Conservation (phyloP, 2,888 invertebrate species). For the Megaustenia siamemsis region DNA sequence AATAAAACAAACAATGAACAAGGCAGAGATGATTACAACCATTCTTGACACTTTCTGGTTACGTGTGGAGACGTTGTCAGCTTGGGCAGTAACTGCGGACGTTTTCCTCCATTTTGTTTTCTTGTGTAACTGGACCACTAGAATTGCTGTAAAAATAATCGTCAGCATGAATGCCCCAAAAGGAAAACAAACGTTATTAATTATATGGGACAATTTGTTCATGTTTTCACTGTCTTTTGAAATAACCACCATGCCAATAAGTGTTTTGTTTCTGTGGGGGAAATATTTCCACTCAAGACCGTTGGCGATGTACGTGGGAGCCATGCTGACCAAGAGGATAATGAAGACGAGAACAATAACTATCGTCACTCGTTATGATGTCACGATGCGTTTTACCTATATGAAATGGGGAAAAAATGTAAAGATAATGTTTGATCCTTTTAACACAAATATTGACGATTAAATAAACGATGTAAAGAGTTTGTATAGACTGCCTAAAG, state of each 20-base stretch:
- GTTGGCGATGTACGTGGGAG: background rate
- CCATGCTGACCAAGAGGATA: background rate
- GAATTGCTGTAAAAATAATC: background rate
- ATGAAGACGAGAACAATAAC: background rate
- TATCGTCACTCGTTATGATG: background rate
- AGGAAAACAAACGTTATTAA: background rate
- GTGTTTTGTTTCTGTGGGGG: background rate
- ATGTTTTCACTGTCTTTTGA: background rate
- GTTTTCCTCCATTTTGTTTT: background rate
- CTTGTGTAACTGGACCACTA: background rate
- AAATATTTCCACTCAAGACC: background rate
- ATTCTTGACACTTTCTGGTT: background rate
- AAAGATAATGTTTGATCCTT: too few relatives aligned
- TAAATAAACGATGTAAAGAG: too few relatives aligned
- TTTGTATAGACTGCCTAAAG: too few relatives aligned
- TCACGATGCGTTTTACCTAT: background rate
- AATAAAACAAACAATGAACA: background rate
- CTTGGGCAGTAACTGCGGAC: background rate
- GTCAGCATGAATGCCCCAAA: background rate
- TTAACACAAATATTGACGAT: too few relatives aligned
- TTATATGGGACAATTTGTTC: background rate
- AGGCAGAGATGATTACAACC: conserved; percentile 1
- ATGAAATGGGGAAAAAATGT: too few relatives aligned
- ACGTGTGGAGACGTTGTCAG: background rate
- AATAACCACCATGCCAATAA: background rate